Evolutionary conservation across 1,140 invertebrate genomes (phyloP), one percentile per base, ranked within the genome.

Genomic region (Sipha flava): DNA sequence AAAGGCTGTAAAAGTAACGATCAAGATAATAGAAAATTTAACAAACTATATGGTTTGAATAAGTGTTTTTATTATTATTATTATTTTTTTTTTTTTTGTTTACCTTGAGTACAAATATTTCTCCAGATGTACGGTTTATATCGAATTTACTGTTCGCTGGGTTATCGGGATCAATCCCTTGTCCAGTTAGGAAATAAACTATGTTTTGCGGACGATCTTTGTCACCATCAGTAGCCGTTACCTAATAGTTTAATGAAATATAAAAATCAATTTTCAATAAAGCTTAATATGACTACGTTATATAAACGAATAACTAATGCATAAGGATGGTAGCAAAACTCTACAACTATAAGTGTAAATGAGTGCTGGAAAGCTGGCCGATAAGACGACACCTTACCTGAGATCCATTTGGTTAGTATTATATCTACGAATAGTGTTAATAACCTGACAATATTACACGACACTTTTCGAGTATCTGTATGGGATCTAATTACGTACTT

Each of bases 121-220:
- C 94, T 64, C 95, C 95, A 4, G 93, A 95, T 3, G 95, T 95
- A 80, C 93, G 89, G 87, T 98, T 97, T 82, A 99, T 97, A 84
- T 95, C 93, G 84, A 99, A 99, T 87, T 97, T 97, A 87, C 94
- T 95, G 84, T 97, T 96, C 79, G 93, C 92, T 43, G 94, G 93
- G 88, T 97, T 96, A 85, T 96, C 93, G 10, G 95, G 92, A 88
- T 97, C 95, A 83, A 98, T 97, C 77, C 96, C 96, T 85, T 98
- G 95, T 12, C 96, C 96, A 29, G 96, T 98, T 64, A 99, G 87
- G 86, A 96, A 96, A 86, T 98, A 99, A 7, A 98, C 95, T 84
- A 99, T 98, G 84, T 96, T 94, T 84, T 96, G 95, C 57, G 92
- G 92, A 66, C 96, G 90, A 85, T 97, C 95, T 84, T 95, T 94